Evolutionary conservation across 2,888 invertebrate species (phyloP).

Genomic region (Hypselothyrea guttata): DNA sequence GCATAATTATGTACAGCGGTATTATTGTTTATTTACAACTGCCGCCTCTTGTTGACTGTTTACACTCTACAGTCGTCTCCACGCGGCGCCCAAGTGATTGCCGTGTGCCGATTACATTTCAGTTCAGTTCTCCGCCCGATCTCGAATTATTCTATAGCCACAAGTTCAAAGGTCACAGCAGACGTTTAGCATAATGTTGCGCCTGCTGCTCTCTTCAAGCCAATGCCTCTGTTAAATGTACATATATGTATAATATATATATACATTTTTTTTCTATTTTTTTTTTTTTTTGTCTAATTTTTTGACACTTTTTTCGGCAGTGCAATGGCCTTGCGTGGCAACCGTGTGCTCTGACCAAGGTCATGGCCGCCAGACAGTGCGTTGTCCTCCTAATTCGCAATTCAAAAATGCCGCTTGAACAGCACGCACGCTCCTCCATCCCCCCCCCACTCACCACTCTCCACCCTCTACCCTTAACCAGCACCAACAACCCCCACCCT

Average conservation of each 20-base stretch:
- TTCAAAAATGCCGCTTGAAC: constrained; percentile 22
- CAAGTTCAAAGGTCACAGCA: constrained; percentile 30
- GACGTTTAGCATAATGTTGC: neutral
- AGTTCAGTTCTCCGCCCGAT: constrained; percentile 25
- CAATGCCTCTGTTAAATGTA: too few species aligned
- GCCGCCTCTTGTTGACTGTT: constrained; percentile 39
- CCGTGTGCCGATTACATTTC: constrained; percentile 57
- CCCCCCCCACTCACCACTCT: too few species aligned
- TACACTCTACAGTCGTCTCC: constrained; percentile 45
- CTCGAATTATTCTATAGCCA: constrained; percentile 19
- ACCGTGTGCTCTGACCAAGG: constrained; percentile 33
- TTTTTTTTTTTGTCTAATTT: too few species aligned
- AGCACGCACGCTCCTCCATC: neutral
- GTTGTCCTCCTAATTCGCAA: constrained; percentile 49
- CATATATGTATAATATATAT: too few species aligned
- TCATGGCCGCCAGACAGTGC: constrained; percentile 46
- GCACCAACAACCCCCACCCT: too few species aligned
- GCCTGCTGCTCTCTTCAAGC: too few species aligned
- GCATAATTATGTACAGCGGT: constrained; percentile 5
- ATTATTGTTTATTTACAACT: constrained; percentile 1
- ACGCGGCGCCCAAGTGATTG: constrained; percentile 67
- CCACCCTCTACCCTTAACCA: neutral
- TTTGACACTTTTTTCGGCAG: constrained; percentile 13
- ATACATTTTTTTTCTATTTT: too few species aligned
- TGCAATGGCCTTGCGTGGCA: constrained; percentile 39